Percentiles rank a stretch among this genome's conserved stretches.
These are phyloP conservation scores for Ichneumoninae sp. DNA, from an alignment of 2,888 invertebrate genomes.

Conservation along the genomic window DNA sequence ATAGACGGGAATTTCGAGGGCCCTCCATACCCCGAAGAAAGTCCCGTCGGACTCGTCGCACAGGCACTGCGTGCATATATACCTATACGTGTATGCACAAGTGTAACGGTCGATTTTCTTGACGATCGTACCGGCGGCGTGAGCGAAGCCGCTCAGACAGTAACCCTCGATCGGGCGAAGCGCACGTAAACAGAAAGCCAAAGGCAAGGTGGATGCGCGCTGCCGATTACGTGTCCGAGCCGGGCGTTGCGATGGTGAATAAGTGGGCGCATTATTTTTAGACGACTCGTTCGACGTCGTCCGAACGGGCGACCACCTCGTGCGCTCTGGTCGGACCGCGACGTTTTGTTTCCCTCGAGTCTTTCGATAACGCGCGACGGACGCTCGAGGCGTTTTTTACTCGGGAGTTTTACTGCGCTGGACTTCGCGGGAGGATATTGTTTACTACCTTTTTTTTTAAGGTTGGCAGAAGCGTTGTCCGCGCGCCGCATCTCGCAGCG, in stretches of 20 bases:
- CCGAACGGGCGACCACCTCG: slow-evolving; percentile 36
- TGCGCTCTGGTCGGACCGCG: neutral
- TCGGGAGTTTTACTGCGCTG: no score
- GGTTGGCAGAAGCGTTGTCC: neutral
- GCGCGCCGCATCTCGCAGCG: neutral
- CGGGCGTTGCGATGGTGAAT: slow-evolving; percentile 38
- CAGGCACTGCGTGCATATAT: neutral
- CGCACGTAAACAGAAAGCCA: slow-evolving; percentile 29
- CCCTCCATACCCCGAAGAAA: neutral
- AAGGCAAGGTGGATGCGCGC: slow-evolving; percentile 34
- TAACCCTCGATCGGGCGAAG: slow-evolving; percentile 31
- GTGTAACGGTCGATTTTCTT: slow-evolving; percentile 4
- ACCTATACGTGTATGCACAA: no score
- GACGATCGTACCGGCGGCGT: neutral
- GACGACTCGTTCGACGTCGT: slow-evolving; percentile 46
- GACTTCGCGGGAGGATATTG: neutral
- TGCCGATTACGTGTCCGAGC: slow-evolving; percentile 41
- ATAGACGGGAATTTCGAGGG: neutral
- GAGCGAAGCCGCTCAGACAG: neutral
- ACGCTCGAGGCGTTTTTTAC: neutral
- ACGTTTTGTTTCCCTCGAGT: neutral
- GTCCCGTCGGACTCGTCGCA: neutral
- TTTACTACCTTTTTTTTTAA: neutral
- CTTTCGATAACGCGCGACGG: neutral
- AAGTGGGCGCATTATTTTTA: slow-evolving; percentile 63